Percentiles rank a stretch among this genome's conserved stretches.
Conservation (phyloP, 2,888 invertebrate species). For the Cheilosia pagana region DNA sequence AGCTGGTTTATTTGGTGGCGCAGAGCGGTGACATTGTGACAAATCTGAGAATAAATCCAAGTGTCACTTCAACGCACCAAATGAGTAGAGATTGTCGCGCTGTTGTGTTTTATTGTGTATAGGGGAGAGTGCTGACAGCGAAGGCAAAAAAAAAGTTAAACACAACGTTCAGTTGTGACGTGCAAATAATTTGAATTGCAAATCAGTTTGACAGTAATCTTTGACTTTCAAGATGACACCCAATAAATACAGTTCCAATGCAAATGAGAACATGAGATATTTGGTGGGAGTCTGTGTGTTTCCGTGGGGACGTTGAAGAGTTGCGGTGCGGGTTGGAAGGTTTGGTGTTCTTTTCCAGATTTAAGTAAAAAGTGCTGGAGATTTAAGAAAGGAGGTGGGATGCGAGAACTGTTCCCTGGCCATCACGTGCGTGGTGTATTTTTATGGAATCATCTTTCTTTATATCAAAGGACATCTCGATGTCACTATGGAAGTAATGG, state of each 20-base stretch:
- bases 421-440: too few relatives aligned
- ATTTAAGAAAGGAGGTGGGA: too few relatives aligned
- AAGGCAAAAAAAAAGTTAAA: slow-evolving; percentile 37
- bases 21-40: slow-evolving; percentile 62
- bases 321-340: too few relatives aligned
- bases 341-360: too few relatives aligned
- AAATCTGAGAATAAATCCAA: slow-evolving; percentile 66
- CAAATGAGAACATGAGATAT: slow-evolving; percentile 56
- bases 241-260: slow-evolving; percentile 61
- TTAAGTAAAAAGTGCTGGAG: too few relatives aligned
- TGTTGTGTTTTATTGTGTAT: slow-evolving; percentile 15
- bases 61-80: slow-evolving; percentile 58
- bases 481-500: too few relatives aligned
- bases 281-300: neutral
- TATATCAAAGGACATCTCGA: too few relatives aligned
- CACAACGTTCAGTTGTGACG: slow-evolving; percentile 49
- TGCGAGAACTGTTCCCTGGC: too few relatives aligned
- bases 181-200: slow-evolving; percentile 73
- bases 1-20: slow-evolving; percentile 36
- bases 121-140: neutral
- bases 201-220: slow-evolving; percentile 71
- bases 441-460: too few relatives aligned
- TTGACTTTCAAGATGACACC: slow-evolving; percentile 60
- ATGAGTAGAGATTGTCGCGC: slow-evolving; percentile 55
- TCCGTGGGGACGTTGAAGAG: too few relatives aligned